These are phyloP conservation scores for Nasonia longicornis DNA, from an alignment of 1,140 invertebrate species.

Conservation along the genomic window DNA sequence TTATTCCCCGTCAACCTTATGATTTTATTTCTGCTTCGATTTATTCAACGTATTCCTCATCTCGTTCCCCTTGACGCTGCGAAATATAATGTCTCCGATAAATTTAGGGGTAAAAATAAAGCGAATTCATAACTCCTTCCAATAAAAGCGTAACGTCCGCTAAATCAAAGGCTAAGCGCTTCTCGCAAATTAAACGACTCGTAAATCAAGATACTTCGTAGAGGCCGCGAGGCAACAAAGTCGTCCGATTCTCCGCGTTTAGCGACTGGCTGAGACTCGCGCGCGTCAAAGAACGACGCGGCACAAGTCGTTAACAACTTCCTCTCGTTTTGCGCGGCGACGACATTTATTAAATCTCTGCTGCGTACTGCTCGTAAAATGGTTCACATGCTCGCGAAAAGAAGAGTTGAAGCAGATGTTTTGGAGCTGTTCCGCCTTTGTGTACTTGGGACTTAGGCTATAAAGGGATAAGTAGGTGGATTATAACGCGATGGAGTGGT, in stretches of 20 bases:
- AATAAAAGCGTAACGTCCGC: neutral
- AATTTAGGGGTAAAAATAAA: neutral
- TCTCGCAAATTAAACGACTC: slow-evolving; percentile 19
- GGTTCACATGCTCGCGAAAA: slow-evolving; percentile 43
- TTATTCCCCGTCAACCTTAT: neutral
- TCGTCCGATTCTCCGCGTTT: slow-evolving; percentile 4
- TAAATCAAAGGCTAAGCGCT: slow-evolving; percentile 15
- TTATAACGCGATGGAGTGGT: neutral
- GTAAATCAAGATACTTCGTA: slow-evolving; percentile 31
- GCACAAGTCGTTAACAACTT: slow-evolving; percentile 52
- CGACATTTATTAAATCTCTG: slow-evolving; percentile 51
- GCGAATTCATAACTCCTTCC: neutral
- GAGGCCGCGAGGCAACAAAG: slow-evolving; percentile 2
- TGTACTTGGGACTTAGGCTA: slow-evolving; percentile 7
- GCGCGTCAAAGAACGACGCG: neutral
- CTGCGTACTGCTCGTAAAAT: slow-evolving; percentile 53
- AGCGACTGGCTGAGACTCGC: slow-evolving; percentile 1
- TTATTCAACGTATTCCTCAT: neutral
- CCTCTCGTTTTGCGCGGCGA: slow-evolving; percentile 51
- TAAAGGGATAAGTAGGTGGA: neutral
- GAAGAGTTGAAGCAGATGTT: slow-evolving; percentile 11
- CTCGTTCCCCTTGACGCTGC: too few relatives aligned
- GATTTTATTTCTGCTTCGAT: neutral
- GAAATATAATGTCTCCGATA: neutral
- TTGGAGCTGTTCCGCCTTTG: slow-evolving; percentile 50